Evolutionary conservation across 23 tunicate genomes (phyloP).

Genomic region (Botrylloides violaceus): DNA sequence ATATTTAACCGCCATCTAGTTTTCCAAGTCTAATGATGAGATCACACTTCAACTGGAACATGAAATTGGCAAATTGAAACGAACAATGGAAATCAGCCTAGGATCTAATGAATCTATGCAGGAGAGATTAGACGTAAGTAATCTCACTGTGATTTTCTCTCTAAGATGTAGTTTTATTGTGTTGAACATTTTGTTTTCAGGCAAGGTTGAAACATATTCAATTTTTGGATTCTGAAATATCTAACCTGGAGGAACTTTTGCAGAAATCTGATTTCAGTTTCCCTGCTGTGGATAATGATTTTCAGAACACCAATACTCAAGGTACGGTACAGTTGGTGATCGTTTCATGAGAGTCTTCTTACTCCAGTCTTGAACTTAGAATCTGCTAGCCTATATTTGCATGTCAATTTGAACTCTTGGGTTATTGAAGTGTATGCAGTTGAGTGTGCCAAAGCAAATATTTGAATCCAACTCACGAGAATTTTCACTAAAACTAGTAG

Average conservation of each 20-base stretch:
- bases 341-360: too few species aligned
- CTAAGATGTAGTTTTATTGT: not conserved
- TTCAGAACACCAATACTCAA: too few species aligned
- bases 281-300: too few species aligned
- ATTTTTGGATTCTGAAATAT: not conserved
- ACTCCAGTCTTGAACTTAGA: too few species aligned
- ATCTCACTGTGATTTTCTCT: not conserved
- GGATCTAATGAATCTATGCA: slow-evolving; percentile 42
- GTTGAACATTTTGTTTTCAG: not conserved
- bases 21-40: slow-evolving; percentile 27
- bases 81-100: slow-evolving; percentile 37
- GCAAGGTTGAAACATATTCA: slow-evolving; percentile 9
- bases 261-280: slow-evolving; percentile 7
- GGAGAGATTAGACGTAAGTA: slow-evolving; percentile 32
- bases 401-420: too few species aligned
- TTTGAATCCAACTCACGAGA: too few species aligned
- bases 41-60: slow-evolving; percentile 33
- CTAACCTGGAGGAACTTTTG: slow-evolving; percentile 3
- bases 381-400: too few species aligned
- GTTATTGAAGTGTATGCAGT: too few species aligned
- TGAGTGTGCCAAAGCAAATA: too few species aligned
- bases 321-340: too few species aligned
- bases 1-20: too few species aligned
- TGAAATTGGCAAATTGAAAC: slow-evolving; percentile 19
- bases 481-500: too few species aligned